Evolutionary conservation across 1,140 invertebrate species (phyloP).

Genomic region (Chrysopa pallens): DNA sequence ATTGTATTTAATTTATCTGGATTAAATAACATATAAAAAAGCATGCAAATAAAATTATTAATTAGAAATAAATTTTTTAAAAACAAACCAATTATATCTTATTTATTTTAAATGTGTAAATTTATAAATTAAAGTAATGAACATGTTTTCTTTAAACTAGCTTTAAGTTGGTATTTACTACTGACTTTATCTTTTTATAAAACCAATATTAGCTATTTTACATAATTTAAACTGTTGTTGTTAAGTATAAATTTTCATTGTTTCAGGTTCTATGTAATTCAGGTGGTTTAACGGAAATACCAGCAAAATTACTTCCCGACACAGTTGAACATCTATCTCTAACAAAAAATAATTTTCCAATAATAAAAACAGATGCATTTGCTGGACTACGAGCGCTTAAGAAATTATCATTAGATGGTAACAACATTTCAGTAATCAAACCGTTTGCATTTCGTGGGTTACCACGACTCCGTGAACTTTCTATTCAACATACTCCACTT

Average conservation of each 20-base stretch:
- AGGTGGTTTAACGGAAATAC: conserved; percentile 56
- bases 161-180: no score
- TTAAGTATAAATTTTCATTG: no score
- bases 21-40: no score
- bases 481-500: conserved; percentile 64
- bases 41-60: not conserved
- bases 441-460: conserved; percentile 68
- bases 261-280: conserved; percentile 70
- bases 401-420: conserved; percentile 58
- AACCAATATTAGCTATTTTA: no score
- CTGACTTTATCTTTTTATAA: no score
- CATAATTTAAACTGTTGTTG: no score
- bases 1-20: no score
- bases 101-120: not conserved
- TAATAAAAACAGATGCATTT: conserved; percentile 63
- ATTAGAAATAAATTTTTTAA: not conserved
- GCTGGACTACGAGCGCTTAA: conserved; percentile 45
- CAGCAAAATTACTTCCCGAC: conserved; percentile 43
- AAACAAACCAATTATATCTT: not conserved
- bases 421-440: conserved; percentile 60
- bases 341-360: conserved; percentile 58
- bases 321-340: conserved; percentile 63
- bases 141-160: no score
- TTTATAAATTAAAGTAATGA: no score
- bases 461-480: conserved; percentile 50